Percentiles rank a stretch among this genome's conserved stretches.
These are phyloP conservation scores for Zapus hudsonius DNA, from an alignment of 2,113 vertebrate genomes.

Conservation along the genomic window DNA sequence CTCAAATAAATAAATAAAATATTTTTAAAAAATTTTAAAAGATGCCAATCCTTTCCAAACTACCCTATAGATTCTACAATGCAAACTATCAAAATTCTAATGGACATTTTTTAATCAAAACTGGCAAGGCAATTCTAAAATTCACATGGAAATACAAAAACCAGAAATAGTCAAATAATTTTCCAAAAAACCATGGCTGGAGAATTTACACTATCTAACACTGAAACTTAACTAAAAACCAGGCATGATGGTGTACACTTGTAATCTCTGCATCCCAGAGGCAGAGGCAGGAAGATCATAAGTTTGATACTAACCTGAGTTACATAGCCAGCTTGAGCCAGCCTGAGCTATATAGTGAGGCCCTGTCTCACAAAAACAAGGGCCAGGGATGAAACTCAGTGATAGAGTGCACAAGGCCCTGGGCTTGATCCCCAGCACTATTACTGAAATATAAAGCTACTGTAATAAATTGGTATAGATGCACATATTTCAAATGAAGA, in stretches of 20 bases:
- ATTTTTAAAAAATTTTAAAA: too few relatives aligned
- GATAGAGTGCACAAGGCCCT: not conserved
- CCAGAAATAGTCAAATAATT: not conserved
- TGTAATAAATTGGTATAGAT: not conserved
- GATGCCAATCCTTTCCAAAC: not conserved
- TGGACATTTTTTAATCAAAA: not conserved
- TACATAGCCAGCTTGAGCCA: too few relatives aligned
- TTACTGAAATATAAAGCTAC: not conserved
- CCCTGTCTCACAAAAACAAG: not conserved
- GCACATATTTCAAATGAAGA: not conserved
- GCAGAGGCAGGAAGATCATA: not conserved
- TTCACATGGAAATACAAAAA: not conserved
- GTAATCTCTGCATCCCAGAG: not conserved
- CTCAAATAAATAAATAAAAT: too few relatives aligned
- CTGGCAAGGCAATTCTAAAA: not conserved
- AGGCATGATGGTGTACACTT: not conserved
- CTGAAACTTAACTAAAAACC: constrained; percentile 4
- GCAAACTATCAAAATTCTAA: not conserved
- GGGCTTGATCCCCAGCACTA: not conserved
- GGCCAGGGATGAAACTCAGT: not conserved
- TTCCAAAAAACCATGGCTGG: not conserved
- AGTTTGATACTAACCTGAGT: too few relatives aligned
- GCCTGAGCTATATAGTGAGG: not conserved
- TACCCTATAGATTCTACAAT: not conserved
- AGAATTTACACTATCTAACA: not conserved